A percentile compares a stretch with the other conserved stretches of the same genome.
These are phyloP conservation scores for Asteroscopus sphinx DNA, from an alignment of 2,888 invertebrate species.

Conservation along the genomic window DNA sequence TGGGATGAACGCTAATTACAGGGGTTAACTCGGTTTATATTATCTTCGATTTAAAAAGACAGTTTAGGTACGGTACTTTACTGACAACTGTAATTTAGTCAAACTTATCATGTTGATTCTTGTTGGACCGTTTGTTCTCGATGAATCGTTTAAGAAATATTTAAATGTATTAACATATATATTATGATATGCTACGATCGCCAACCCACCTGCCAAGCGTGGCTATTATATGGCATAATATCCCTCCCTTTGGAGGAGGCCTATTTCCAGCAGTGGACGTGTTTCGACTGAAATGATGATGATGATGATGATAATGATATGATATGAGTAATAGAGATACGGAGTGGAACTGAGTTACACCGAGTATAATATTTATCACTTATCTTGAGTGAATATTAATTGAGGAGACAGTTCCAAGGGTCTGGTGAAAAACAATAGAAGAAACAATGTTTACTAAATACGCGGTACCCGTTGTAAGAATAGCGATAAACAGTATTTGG, in stretches of 20 bases:
- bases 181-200: no score
- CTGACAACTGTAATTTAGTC: slow-evolving; percentile 78
- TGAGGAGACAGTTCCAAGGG: slow-evolving; percentile 3
- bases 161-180: no score
- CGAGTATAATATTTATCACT: slow-evolving; percentile 1
- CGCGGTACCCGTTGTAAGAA: slow-evolving; percentile 62
- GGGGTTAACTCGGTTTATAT: slow-evolving; percentile 74
- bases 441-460: slow-evolving; percentile 69
- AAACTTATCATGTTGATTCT: slow-evolving; percentile 75
- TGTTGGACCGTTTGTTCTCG: slow-evolving; percentile 58
- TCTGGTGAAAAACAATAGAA: slow-evolving; percentile 33
- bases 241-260: no score
- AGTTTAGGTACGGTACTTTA: slow-evolving; percentile 63
- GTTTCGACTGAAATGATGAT: no score
- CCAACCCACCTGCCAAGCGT: no score
- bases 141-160: slow-evolving; percentile 38
- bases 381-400: slow-evolving; percentile 5
- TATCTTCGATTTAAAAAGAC: slow-evolving; percentile 71
- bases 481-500: slow-evolving; percentile 73
- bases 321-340: slow-evolving; percentile 4
- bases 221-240: no score
- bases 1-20: slow-evolving; percentile 78
- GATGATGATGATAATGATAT: no score
- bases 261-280: no score
- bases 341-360: neutral